Conservation (phyloP, 2,797 vertebrate species). For the Sebastes glaucus region DNA sequence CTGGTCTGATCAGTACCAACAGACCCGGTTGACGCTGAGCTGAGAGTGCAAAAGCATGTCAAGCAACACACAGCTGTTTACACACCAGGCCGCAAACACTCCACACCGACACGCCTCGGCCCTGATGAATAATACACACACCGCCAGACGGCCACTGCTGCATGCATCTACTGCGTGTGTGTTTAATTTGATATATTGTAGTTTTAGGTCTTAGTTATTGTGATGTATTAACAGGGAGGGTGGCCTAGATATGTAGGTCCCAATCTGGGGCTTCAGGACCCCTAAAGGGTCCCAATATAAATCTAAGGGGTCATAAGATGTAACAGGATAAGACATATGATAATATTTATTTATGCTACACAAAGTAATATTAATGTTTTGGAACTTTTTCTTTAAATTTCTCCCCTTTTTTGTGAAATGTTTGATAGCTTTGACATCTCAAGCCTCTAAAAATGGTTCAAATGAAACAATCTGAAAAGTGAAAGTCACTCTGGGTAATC, state of each 20-base stretch:
- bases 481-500: neutral
- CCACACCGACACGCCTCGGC: slow-evolving; percentile 56
- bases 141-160: slow-evolving; percentile 73
- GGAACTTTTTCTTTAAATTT: neutral
- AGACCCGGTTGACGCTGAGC: slow-evolving; percentile 84
- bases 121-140: slow-evolving; percentile 83
- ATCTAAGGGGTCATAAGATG: neutral
- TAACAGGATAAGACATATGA: too few relatives aligned
- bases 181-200: slow-evolving; percentile 10
- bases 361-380: neutral
- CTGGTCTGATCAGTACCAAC: slow-evolving; percentile 91
- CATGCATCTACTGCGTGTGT: slow-evolving; percentile 20
- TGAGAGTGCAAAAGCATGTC: slow-evolving; percentile 99
- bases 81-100: slow-evolving; percentile 86
- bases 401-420: fast-evolving
- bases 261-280: neutral
- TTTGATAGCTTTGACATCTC: neutral
- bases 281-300: neutral
- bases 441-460: neutral
- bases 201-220: neutral
- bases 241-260: neutral
- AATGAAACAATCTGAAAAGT: neutral
- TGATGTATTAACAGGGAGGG: neutral
- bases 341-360: neutral
- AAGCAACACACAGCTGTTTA: slow-evolving; percentile 94